A percentile compares a stretch with the other conserved stretches of the same genome.
These are phyloP conservation scores for Leptopilina boulardi DNA, from an alignment of 1,140 invertebrate species.

Conservation along the genomic window DNA sequence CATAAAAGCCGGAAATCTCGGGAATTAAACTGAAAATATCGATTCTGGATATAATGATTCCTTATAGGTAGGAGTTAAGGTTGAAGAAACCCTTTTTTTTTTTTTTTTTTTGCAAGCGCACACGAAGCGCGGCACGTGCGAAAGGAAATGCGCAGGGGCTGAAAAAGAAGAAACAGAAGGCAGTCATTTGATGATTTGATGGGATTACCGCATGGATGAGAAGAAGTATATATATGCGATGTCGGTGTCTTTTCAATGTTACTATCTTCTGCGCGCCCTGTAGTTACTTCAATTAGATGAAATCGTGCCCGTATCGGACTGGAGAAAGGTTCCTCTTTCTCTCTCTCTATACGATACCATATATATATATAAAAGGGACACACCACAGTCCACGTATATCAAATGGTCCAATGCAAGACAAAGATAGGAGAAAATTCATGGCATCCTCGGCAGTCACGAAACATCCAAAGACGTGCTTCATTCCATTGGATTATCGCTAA, in stretches of 20 bases:
- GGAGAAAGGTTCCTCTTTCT: neutral
- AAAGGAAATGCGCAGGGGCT: slow-evolving; percentile 65
- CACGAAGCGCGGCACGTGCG: slow-evolving; percentile 64
- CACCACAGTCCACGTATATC: slow-evolving; percentile 42
- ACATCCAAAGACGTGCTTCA: slow-evolving; percentile 62
- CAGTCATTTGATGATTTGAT: slow-evolving; percentile 70
- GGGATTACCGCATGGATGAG: slow-evolving; percentile 56
- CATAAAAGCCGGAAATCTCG: neutral
- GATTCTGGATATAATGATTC: slow-evolving; percentile 6
- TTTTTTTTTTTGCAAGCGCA: slow-evolving; percentile 28
- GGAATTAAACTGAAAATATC: slow-evolving; percentile 14
- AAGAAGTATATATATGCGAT: slow-evolving; percentile 35
- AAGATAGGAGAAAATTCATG: slow-evolving; percentile 44
- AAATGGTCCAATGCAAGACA: slow-evolving; percentile 39
- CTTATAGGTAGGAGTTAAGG: neutral
- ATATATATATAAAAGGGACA: slow-evolving; percentile 28
- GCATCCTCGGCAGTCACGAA: slow-evolving; percentile 53
- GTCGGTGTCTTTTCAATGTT: slow-evolving; percentile 50
- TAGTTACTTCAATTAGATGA: slow-evolving; percentile 75
- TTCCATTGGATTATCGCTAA: slow-evolving; percentile 71
- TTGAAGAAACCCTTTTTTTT: neutral
- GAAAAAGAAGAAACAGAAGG: slow-evolving; percentile 67
- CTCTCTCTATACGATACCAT: too few relatives aligned
- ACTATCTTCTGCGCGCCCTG: slow-evolving; percentile 68
- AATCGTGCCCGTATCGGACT: slow-evolving; percentile 65